Evolutionary conservation across 2,888 invertebrate species (phyloP), one percentile per base, ranked within the genome.

Genomic region (Aricia artaxerxes): DNA sequence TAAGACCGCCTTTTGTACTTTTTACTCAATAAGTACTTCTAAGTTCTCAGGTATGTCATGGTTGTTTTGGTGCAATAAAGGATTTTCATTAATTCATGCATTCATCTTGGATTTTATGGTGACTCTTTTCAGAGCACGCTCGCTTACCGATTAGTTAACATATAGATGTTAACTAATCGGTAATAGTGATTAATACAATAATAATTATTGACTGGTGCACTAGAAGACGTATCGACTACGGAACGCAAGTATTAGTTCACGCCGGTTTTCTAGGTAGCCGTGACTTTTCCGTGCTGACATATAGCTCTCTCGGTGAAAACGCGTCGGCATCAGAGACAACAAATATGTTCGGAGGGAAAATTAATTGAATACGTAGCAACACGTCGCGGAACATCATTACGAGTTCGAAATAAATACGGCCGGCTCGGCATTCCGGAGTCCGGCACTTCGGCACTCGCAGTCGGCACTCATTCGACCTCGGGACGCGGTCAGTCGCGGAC

Each of bases 391-490:
- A 35, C 76, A 57, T 35, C 57, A 76, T 57, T 76, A 31, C 35
- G 53, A 49, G 76, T 76, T 76, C 57, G 57, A 49, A 57, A 53
- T 53, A 76, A 73, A 49, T 49, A 76, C 53, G 53, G 44, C 72
- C 73, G 35, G 13, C 53, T 40, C 73, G 61, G 53, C 81, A 80
- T 78, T 82, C 69, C 79, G 53, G 73, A 24, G 24, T 24, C 24
- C 35, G 61, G 64, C 81, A 80, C 78, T 82, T 61, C 79, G 53
- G 73, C 35, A 82, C 79, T 80, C 82, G 31, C 38, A 38, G 40
- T 40, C 40, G 40, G 31, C 72, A 76, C 57, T 69, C 69, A 69
- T 69, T 73, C 80, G 78, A 76, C 81, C 73, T 82, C 84, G 82
- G 81, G 81, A 82, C 81, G n/a, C 78, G 44, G 75, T 78, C 60